phyloP scores from a whole-genome alignment of 2,888 invertebrate species.

The Cynaeus angustus region DNA sequence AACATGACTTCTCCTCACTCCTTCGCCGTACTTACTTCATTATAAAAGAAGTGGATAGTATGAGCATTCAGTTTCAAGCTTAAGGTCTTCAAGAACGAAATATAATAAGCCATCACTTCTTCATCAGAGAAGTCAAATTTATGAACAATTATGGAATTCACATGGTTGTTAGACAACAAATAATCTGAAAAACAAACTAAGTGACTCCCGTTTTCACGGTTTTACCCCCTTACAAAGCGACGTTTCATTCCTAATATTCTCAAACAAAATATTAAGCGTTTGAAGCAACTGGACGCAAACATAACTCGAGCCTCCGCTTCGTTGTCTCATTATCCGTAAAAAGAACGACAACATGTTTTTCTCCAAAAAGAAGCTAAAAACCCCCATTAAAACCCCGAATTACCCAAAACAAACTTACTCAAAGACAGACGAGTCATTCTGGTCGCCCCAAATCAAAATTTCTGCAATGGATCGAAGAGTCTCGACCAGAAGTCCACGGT shows the following conservation, averaged over 20 bases:
- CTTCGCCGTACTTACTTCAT: constrained; percentile 81
- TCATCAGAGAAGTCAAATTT: constrained; percentile 99
- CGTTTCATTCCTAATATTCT: constrained; percentile 99
- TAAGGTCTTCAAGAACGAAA: constrained; percentile 98
- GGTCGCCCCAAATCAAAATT: constrained; percentile 99
- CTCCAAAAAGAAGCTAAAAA: constrained; percentile 95
- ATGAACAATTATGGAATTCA: constrained; percentile 99
- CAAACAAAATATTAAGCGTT: constrained; percentile 98
- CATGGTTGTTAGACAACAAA: constrained; percentile 98
- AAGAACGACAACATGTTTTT: constrained; percentile 99
- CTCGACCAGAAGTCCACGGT: constrained; percentile 95
- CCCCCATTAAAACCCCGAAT: background rate
- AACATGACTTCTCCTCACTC: background rate
- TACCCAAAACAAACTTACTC: constrained; percentile 82
- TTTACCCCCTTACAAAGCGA: constrained; percentile 88
- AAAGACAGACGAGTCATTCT: constrained; percentile 99
- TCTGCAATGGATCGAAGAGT: constrained; percentile 97
- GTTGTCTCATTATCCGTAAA: constrained; percentile 96
- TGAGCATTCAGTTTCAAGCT: constrained; percentile 98
- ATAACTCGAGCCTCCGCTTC: constrained; percentile 93
- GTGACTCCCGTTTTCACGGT: too few relatives aligned
- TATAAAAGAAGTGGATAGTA: constrained; percentile 99
- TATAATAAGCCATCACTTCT: constrained; percentile 99
- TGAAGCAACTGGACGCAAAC: constrained; percentile 98
- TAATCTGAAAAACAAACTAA: constrained; percentile 85